Evolutionary conservation across 2,888 invertebrate species (phyloP).

Genomic region (Acanthosepion esculentum): DNA sequence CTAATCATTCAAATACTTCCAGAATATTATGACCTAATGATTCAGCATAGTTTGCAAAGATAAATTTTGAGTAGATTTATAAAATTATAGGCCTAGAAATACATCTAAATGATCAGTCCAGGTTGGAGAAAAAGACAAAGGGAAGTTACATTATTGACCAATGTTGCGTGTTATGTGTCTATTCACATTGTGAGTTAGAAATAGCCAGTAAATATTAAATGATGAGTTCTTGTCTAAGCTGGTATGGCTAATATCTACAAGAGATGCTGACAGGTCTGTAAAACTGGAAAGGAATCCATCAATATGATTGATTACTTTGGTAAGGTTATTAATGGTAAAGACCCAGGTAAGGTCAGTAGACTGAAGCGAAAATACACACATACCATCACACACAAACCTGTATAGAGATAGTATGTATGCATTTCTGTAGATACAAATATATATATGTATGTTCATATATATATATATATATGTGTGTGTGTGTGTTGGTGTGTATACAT

Average conservation of each 20-base stretch:
- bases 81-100: not conserved
- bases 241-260: not conserved
- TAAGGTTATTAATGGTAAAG: not conserved
- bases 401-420: not conserved
- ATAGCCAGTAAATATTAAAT: not conserved
- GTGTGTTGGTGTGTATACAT: too few relatives aligned
- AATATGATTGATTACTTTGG: not conserved
- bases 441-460: not conserved
- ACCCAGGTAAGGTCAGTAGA: not conserved
- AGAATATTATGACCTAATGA: too few relatives aligned
- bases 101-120: too few relatives aligned
- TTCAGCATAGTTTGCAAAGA: too few relatives aligned
- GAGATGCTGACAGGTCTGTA: not conserved
- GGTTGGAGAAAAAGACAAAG: not conserved
- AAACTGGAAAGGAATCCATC: not conserved
- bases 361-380: not conserved
- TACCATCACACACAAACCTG: not conserved
- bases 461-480: not conserved
- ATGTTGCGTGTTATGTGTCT: not conserved
- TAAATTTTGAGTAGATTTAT: not conserved
- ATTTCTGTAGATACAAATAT: not conserved
- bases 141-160: not conserved
- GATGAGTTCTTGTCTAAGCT: not conserved
- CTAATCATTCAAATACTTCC: too few relatives aligned
- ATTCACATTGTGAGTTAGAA: not conserved